These are phyloP conservation scores for Eremobia ochroleuca DNA, from an alignment of 2,888 invertebrate genomes.

Conservation along the genomic window DNA sequence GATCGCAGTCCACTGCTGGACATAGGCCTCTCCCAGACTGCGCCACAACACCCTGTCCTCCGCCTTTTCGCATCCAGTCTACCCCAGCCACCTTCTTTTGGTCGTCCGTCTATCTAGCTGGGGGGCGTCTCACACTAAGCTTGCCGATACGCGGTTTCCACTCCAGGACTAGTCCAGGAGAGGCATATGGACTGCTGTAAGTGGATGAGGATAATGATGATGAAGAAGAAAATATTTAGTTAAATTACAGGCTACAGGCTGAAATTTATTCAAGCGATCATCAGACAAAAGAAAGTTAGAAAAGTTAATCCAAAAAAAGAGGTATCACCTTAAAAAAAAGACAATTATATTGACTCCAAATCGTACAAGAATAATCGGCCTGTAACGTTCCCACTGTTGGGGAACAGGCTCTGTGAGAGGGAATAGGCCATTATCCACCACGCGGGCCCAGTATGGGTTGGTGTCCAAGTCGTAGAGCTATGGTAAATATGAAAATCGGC, in stretches of 20 bases:
- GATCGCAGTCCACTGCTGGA: no score
- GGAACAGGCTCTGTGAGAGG: neutral
- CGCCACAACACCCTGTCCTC: no score
- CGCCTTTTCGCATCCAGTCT: no score
- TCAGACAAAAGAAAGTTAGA: neutral
- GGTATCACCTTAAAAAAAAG: neutral
- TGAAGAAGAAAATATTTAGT: neutral
- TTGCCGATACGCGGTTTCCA: no score
- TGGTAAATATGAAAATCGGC: neutral
- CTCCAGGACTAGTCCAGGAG: no score
- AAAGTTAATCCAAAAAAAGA: neutral
- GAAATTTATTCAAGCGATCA: neutral
- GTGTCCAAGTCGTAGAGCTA: neutral
- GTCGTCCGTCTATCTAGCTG: no score
- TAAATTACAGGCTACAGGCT: neutral
- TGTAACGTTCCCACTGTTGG: neutral
- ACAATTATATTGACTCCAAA: neutral
- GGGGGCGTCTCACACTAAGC: no score
- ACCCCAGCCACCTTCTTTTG: no score
- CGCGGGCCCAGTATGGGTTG: neutral
- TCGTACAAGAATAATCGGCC: neutral
- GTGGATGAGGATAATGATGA: neutral
- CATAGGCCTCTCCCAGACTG: no score
- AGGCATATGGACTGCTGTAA: neutral
- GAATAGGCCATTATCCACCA: neutral